Evolutionary conservation across 2,888 invertebrate species (phyloP).

Genomic region (Fragum whitleyi): DNA sequence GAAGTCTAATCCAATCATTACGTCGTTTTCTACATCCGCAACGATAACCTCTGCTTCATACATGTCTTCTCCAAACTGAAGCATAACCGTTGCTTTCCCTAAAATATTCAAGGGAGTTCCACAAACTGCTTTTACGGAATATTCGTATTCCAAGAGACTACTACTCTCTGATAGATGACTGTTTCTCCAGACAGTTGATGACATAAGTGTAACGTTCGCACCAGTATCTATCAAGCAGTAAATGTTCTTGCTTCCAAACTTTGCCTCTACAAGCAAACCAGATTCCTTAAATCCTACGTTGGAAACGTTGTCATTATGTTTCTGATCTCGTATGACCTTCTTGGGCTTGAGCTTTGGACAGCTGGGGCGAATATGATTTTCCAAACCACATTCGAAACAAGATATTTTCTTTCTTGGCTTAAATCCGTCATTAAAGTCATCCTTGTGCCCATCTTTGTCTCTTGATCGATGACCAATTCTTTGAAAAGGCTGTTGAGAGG

Average conservation of each 20-base stretch:
- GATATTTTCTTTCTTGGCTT: not conserved
- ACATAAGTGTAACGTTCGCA: not conserved
- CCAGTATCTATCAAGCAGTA: conserved; percentile 1
- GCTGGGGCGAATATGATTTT: not conserved
- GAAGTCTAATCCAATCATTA: conserved; percentile 31
- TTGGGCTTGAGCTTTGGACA: not conserved
- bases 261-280: not conserved
- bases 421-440: not conserved
- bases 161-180: not conserved
- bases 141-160: not conserved
- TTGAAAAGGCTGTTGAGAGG: not conserved
- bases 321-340: not conserved
- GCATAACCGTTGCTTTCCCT: not conserved
- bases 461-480: not conserved
- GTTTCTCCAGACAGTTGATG: not conserved
- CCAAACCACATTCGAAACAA: not conserved
- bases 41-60: conserved; percentile 10
- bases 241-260: not conserved
- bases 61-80: not conserved
- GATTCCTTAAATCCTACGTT: not conserved
- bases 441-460: not conserved
- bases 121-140: not conserved
- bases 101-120: not conserved
- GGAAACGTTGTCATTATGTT: not conserved
- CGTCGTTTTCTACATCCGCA: conserved; percentile 23